phyloP scores from a whole-genome alignment of 2,888 invertebrate genomes.

The Scaptomyza flava region DNA sequence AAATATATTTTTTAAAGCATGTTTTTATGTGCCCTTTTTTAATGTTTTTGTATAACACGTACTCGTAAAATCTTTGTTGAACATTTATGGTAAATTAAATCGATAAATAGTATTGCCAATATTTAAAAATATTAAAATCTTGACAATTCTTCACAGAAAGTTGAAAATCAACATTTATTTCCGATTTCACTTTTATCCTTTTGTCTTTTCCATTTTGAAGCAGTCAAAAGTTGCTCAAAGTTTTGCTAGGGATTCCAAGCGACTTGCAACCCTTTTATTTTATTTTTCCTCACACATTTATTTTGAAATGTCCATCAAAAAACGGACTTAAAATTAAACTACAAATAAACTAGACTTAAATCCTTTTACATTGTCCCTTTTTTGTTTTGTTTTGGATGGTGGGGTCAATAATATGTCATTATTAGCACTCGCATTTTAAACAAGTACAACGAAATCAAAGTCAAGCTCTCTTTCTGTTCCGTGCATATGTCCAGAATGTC shows the following conservation, averaged over 20 bases:
- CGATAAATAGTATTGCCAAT: too few relatives aligned
- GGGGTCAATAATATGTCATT: constrained; percentile 43
- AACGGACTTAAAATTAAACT: constrained; percentile 41
- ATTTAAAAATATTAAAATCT: too few relatives aligned
- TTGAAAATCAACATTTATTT: neutral
- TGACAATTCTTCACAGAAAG: too few relatives aligned
- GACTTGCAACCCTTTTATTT: constrained; percentile 35
- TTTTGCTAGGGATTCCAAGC: constrained; percentile 20
- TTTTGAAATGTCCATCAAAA: constrained; percentile 9
- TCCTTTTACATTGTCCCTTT: constrained; percentile 36
- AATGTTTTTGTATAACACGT: too few relatives aligned
- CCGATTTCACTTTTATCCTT: neutral
- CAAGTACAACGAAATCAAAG: constrained; percentile 45
- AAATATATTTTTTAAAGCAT: too few relatives aligned
- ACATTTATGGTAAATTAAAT: too few relatives aligned
- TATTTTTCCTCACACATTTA: neutral
- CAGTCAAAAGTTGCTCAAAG: constrained; percentile 34
- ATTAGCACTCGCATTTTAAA: constrained; percentile 59
- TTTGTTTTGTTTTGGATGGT: neutral
- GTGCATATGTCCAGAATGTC: constrained; percentile 55
- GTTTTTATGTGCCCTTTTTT: too few relatives aligned
- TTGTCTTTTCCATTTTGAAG: neutral
- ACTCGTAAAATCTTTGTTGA: too few relatives aligned
- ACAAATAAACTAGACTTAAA: constrained; percentile 51
- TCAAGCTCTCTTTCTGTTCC: constrained; percentile 1